These are phyloP conservation scores for Otus scops DNA, from an alignment of 2,797 vertebrate species.

Conservation along the genomic window DNA sequence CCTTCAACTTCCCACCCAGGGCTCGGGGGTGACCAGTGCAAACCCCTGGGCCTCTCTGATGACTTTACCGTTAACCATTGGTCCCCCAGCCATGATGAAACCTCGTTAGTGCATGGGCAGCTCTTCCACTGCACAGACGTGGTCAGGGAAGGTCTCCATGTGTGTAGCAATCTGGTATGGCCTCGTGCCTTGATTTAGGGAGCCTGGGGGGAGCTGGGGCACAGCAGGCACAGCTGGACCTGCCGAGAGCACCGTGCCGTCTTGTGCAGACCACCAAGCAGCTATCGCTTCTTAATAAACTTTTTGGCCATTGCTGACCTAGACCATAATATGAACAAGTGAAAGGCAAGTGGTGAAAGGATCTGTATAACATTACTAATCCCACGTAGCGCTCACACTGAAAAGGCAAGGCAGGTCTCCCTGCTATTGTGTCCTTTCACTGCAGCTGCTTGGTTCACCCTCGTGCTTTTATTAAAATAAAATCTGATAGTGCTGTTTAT, in stretches of 20 bases:
- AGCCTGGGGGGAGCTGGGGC: not conserved
- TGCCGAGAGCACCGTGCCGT: not conserved
- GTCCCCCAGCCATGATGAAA: not conserved
- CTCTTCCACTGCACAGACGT: rapidly evolving
- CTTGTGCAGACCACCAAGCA: not conserved
- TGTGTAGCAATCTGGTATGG: not conserved
- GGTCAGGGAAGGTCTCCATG: not conserved
- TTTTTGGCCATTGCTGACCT: not conserved
- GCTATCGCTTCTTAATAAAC: conserved; percentile 33
- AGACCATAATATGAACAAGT: conserved; percentile 45
- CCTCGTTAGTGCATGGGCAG: not conserved
- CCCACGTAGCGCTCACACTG: not conserved
- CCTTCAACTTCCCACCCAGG: not conserved
- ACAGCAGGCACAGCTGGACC: not conserved
- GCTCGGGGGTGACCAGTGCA: not conserved
- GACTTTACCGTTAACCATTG: not conserved
- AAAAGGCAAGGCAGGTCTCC: not conserved
- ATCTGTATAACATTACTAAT: conserved; percentile 55
- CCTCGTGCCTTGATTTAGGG: not conserved
- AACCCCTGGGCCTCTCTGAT: not conserved
- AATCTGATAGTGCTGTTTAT: not conserved
- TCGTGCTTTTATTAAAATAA: conserved; percentile 24
- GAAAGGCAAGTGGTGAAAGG: conserved; percentile 70
- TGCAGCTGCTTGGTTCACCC: conserved; percentile 61
- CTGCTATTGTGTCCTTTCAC: not conserved